phyloP scores from a whole-genome alignment of 92 coral and sea anemone genomes.

The Phymanthus crucifer region DNA sequence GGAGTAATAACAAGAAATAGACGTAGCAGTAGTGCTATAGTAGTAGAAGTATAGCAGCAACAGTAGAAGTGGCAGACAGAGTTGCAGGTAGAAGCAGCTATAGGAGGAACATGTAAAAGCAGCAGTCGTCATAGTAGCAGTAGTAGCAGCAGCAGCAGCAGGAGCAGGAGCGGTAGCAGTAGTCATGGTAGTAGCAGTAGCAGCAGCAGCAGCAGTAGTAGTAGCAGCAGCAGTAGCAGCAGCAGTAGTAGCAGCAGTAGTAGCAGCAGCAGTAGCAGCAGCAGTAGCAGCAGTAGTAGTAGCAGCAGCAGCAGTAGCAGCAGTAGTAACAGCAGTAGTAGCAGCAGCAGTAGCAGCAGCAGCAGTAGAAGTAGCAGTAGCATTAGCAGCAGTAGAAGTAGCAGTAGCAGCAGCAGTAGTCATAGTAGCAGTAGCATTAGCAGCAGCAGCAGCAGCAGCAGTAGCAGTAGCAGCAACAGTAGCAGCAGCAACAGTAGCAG shows the following conservation, averaged over 20 bases:
- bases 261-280: not conserved
- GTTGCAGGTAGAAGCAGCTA: not conserved
- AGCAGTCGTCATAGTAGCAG: no score
- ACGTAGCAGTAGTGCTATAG: not conserved
- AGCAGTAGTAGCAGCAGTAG: not conserved
- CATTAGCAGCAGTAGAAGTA: not conserved
- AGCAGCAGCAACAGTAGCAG: not conserved
- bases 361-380: not conserved
- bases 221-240: not conserved
- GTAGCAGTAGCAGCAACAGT: not conserved
- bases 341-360: not conserved
- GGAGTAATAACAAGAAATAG: not conserved
- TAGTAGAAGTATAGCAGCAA: not conserved
- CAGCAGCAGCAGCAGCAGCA: not conserved
- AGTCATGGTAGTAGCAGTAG: not conserved
- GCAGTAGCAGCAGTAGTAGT: not conserved
- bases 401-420: not conserved
- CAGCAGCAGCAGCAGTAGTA: not conserved
- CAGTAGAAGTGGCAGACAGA: not conserved
- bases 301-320: not conserved
- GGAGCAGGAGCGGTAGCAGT: not conserved
- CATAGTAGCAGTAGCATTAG: not conserved
- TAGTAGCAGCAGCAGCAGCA: not conserved
- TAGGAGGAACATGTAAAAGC: not conserved
- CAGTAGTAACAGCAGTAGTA: not conserved